Evolutionary conservation across 2,888 invertebrate genomes (phyloP).

Genomic region (Arrhopalites spinosus): DNA sequence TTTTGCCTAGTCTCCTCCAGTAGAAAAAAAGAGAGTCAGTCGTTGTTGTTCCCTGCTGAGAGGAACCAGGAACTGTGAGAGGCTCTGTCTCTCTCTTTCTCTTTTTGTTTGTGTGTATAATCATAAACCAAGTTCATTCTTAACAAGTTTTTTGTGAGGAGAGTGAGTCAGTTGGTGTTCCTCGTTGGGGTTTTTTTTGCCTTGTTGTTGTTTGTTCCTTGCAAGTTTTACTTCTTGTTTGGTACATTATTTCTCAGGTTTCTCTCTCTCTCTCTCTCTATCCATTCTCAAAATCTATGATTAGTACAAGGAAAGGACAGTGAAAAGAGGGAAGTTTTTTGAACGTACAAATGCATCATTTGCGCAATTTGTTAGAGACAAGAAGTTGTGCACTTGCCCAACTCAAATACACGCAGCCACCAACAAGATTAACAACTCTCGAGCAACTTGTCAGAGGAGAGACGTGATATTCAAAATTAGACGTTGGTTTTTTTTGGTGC

Average conservation of each 20-base stretch:
- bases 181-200: no score
- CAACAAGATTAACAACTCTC: no score
- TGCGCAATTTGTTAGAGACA: slow-evolving; percentile 18
- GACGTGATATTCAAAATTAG: neutral
- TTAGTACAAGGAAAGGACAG: slow-evolving; percentile 9
- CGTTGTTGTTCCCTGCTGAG: no score
- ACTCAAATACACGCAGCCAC: neutral
- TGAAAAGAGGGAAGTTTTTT: neutral
- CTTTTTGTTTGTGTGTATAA: no score
- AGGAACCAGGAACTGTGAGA: no score
- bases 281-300: slow-evolving; percentile 9
- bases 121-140: no score
- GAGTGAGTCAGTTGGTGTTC: no score
- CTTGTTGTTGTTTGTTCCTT: neutral
- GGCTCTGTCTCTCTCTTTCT: no score
- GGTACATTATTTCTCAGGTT: neutral
- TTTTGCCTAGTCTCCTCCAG: no score
- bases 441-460: neutral
- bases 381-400: slow-evolving; percentile 7
- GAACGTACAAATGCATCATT: slow-evolving; percentile 19
- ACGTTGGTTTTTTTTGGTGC: neutral
- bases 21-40: no score
- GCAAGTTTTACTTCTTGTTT: neutral
- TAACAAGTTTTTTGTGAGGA: no score
- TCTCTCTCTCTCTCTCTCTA: neutral